These are phyloP conservation scores for Macropis europaea DNA, from an alignment of 2,888 invertebrate species.

Conservation along the genomic window DNA sequence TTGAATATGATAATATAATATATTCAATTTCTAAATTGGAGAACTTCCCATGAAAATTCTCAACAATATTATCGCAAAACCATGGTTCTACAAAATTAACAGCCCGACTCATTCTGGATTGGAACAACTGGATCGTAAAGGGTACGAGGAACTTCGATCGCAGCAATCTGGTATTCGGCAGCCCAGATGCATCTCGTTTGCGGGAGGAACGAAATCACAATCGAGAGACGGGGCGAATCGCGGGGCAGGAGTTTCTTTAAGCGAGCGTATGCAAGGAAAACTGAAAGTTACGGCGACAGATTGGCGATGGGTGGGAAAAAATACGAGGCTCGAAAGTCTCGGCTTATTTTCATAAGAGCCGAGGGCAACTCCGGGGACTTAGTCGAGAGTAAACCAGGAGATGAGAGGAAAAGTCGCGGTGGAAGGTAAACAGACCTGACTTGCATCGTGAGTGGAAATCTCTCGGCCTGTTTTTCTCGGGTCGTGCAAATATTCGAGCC, in stretches of 20 bases:
- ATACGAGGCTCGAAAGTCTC: slow-evolving; percentile 25
- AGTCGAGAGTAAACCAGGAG: slow-evolving; percentile 5
- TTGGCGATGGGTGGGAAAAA: neutral
- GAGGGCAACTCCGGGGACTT: slow-evolving; percentile 10
- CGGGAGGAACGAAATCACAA: slow-evolving; percentile 3
- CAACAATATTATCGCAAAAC: no score
- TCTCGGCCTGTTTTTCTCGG: slow-evolving; percentile 29
- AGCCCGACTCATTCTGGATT: no score
- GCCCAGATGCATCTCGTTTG: no score
- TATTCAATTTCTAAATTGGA: no score
- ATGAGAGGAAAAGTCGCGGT: slow-evolving; percentile 29
- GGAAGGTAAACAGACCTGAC: slow-evolving; percentile 38
- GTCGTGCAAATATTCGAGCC: slow-evolving; percentile 36
- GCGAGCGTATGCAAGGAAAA: neutral
- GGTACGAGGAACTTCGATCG: no score
- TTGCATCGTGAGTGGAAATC: slow-evolving; percentile 43
- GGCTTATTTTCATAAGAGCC: slow-evolving; percentile 47
- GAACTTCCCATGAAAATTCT: no score
- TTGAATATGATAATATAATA: no score
- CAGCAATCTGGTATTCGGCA: no score
- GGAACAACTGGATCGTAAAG: no score
- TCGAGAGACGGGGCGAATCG: slow-evolving; percentile 2
- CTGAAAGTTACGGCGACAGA: neutral
- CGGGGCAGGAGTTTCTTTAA: neutral
- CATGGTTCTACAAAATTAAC: no score